Conservation (phyloP, 2,888 invertebrate genomes). For the Diaprepes abbreviatus region DNA sequence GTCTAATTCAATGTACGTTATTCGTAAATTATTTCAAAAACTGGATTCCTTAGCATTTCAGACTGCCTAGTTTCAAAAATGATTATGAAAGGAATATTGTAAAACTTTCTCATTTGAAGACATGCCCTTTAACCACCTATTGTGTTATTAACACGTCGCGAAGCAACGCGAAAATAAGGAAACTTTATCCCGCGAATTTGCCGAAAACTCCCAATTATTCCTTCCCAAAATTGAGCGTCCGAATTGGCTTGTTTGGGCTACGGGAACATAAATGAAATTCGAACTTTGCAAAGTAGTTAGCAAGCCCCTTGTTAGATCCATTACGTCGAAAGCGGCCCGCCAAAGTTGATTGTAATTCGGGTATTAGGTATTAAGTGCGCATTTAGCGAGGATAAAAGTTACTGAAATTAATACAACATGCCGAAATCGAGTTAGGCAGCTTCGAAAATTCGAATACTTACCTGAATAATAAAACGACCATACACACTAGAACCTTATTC, state of each 20-base stretch:
- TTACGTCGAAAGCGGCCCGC: conserved; percentile 13
- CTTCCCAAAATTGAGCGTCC: neutral
- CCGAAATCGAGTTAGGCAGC: neutral
- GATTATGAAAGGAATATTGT: too few species aligned
- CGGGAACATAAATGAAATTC: conserved; percentile 24
- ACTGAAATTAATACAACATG: neutral
- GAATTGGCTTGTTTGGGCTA: conserved; percentile 21
- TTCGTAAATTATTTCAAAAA: too few species aligned
- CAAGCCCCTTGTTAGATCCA: conserved; percentile 21
- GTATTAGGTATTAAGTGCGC: conserved; percentile 12
- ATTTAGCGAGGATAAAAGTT: conserved; percentile 11
- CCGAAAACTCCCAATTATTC: conserved; percentile 16
- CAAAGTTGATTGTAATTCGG: conserved; percentile 19
- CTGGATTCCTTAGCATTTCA: too few species aligned
- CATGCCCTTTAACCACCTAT: too few species aligned
- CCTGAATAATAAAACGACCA: neutral
- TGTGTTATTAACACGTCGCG: neutral
- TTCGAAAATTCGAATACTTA: neutral
- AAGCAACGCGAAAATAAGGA: neutral
- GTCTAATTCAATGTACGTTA: too few species aligned
- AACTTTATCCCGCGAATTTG: neutral
- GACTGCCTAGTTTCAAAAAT: too few species aligned
- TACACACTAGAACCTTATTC: too few species aligned
- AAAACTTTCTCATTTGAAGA: too few species aligned
- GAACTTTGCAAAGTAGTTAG: conserved; percentile 13